Percentiles rank a stretch among this genome's conserved stretches.
Conservation (phyloP, 2,113 vertebrate species). For the Sapajus apella region DNA sequence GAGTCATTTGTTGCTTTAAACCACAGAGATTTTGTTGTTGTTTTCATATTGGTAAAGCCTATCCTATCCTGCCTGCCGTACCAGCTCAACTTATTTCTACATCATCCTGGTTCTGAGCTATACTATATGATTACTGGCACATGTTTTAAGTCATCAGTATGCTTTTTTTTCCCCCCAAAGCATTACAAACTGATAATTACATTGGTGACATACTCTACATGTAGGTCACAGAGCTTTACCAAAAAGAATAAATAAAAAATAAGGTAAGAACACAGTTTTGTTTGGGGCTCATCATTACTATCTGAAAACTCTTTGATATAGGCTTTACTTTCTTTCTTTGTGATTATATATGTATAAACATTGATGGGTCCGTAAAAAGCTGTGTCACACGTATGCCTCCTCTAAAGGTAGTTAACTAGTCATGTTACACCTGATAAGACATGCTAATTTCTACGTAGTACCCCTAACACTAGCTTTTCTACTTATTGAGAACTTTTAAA, state of each 20-base stretch:
- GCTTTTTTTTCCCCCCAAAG: background rate
- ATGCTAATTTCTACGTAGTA: background rate
- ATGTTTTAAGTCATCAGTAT: background rate
- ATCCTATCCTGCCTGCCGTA: background rate
- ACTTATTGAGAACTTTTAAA: background rate
- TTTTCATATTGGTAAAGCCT: background rate
- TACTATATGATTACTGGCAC: background rate
- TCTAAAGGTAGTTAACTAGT: background rate
- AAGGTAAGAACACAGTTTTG: background rate
- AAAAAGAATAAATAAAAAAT: background rate
- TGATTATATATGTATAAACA: background rate
- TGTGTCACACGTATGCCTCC: background rate
- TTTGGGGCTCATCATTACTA: background rate
- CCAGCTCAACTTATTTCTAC: background rate
- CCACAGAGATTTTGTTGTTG: background rate
- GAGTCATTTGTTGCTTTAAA: background rate
- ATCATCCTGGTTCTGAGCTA: background rate
- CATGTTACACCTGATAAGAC: background rate
- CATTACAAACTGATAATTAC: background rate
- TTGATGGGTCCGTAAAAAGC: background rate
- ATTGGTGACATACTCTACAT: background rate
- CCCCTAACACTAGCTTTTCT: background rate
- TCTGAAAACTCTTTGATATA: background rate
- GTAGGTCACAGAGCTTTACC: background rate
- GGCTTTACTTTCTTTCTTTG: background rate